phyloP scores from a whole-genome alignment of 1,140 invertebrate genomes.

The Hermatobates lingyangjiaoensis region DNA sequence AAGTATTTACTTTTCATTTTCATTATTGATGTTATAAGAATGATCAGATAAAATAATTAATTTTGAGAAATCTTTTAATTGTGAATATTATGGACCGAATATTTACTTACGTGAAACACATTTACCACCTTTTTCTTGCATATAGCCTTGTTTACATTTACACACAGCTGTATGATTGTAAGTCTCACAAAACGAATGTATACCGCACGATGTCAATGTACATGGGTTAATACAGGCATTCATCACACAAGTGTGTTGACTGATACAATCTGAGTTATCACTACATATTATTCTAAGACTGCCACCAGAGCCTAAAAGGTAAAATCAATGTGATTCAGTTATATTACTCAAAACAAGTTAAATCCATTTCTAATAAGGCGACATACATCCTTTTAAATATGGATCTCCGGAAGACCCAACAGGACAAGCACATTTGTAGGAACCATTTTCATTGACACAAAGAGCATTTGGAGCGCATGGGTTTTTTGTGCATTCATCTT shows the following conservation, averaged over 20 bases:
- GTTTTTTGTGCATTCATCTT: slow-evolving; percentile 58
- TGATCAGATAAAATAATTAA: too few species aligned
- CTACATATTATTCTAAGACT: slow-evolving; percentile 34
- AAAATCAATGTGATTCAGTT: neutral
- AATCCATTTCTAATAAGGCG: neutral
- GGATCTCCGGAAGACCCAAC: slow-evolving; percentile 62
- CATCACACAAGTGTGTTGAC: slow-evolving; percentile 52
- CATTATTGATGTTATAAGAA: too few species aligned
- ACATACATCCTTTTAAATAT: slow-evolving; percentile 57
- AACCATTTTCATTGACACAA: slow-evolving; percentile 69
- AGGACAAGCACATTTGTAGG: slow-evolving; percentile 67
- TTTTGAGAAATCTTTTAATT: too few species aligned
- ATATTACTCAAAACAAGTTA: neutral
- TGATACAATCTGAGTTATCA: slow-evolving; percentile 55
- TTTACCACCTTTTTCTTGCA: slow-evolving; percentile 49
- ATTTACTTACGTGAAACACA: slow-evolving; percentile 54
- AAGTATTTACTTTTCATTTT: too few species aligned
- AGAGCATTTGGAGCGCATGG: slow-evolving; percentile 70
- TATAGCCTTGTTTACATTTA: slow-evolving; percentile 61
- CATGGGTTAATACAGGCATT: slow-evolving; percentile 67
- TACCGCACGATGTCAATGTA: slow-evolving; percentile 50
- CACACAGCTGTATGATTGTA: slow-evolving; percentile 78
- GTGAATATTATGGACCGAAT: too few species aligned
- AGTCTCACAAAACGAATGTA: slow-evolving; percentile 69
- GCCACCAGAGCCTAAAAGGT: slow-evolving; percentile 6